Evolutionary conservation across 2,888 invertebrate genomes (phyloP).

Genomic region (Pyrrhia umbra): DNA sequence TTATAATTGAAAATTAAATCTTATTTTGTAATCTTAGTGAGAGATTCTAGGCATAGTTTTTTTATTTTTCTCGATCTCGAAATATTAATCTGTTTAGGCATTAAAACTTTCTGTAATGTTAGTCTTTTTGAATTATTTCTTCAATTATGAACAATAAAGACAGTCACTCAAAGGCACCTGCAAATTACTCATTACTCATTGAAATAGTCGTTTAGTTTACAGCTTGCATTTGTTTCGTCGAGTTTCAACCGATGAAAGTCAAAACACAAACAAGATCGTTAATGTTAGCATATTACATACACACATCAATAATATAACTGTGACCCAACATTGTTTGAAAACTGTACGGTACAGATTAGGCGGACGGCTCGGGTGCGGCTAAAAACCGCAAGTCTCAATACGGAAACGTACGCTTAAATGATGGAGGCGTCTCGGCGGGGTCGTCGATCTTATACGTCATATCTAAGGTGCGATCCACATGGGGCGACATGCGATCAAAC

Average conservation of each 20-base stretch:
- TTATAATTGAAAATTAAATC: no score
- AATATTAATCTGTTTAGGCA: no score
- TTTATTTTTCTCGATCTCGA: no score
- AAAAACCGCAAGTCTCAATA: conserved; percentile 68
- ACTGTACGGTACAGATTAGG: conserved; percentile 50
- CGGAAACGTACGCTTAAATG: conserved; percentile 72
- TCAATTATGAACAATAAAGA: no score
- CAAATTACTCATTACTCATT: no score
- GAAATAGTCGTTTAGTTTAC: no score
- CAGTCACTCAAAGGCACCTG: no score
- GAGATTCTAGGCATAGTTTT: no score
- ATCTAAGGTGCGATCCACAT: conserved; percentile 54
- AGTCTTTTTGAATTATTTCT: no score
- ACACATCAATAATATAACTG: conserved; percentile 47
- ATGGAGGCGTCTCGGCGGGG: conserved; percentile 74
- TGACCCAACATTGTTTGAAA: conserved; percentile 53
- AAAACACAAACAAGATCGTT: conserved; percentile 44
- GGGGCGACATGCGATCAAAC: conserved; percentile 39
- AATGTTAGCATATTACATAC: conserved; percentile 43
- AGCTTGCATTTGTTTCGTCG: no score
- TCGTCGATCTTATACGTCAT: conserved; percentile 72
- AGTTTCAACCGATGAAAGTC: conserved; percentile 21
- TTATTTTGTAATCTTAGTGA: no score
- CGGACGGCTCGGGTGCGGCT: conserved; percentile 50
- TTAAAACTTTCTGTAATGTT: no score